A percentile compares a stretch with the other conserved stretches of the same genome.
phyloP scores from a whole-genome alignment of 2,113 vertebrate genomes.

The Rynchops niger region DNA sequence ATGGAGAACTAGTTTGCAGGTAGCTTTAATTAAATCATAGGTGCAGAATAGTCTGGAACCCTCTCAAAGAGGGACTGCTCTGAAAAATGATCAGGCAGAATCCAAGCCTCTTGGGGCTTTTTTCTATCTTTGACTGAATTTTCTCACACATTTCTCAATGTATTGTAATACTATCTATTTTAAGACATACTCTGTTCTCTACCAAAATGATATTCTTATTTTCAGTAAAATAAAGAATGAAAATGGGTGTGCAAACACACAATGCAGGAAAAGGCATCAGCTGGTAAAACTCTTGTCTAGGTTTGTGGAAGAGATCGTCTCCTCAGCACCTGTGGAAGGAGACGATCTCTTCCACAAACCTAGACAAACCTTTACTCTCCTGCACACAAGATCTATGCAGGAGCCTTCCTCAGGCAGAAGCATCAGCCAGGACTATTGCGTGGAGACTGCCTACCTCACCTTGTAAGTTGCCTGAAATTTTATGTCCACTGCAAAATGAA shows the following conservation, averaged over 20 bases:
- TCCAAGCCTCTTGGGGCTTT: accelerated
- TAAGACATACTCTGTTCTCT: background rate
- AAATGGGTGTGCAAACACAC: background rate
- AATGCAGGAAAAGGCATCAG: background rate
- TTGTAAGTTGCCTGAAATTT: background rate
- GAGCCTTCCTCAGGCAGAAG: background rate
- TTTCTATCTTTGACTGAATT: background rate
- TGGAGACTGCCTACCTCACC: background rate
- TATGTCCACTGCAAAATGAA: background rate
- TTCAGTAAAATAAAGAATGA: background rate
- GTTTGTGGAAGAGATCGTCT: background rate
- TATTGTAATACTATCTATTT: background rate
- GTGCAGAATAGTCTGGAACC: background rate
- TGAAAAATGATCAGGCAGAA: background rate
- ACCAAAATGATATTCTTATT: background rate
- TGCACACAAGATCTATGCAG: background rate
- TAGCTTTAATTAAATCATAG: background rate
- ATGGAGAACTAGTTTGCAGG: background rate
- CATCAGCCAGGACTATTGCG: background rate
- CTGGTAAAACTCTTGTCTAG: background rate
- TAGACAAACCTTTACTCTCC: too few species aligned
- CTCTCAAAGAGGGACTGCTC: background rate
- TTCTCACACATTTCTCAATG: background rate
- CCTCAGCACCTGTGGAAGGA: too few species aligned
- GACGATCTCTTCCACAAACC: too few species aligned